These are phyloP conservation scores for Bombus waltoni DNA, from an alignment of 1,140 invertebrate genomes.

Conservation along the genomic window DNA sequence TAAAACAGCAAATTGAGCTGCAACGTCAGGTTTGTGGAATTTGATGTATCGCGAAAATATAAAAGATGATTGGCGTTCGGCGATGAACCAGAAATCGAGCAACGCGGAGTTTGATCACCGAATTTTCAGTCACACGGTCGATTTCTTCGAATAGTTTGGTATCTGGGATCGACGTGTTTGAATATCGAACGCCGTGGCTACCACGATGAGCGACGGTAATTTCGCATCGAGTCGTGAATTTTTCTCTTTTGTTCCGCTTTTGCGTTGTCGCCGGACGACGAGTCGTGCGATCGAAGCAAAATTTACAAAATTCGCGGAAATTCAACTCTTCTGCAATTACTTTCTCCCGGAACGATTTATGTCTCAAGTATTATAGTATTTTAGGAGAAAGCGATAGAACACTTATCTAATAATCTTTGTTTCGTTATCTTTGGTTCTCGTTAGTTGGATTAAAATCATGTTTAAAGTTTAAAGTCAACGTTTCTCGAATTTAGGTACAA, in stretches of 20 bases:
- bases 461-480: too few relatives aligned
- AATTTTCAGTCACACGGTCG: not conserved
- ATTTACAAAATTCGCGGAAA: not conserved
- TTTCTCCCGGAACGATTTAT: not conserved
- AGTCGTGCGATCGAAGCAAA: not conserved
- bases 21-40: not conserved
- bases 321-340: not conserved
- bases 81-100: slow-evolving; percentile 5
- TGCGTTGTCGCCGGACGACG: not conserved
- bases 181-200: not conserved
- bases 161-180: not conserved
- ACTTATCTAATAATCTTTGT: not conserved
- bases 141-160: slow-evolving; percentile 24
- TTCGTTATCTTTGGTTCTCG: not conserved
- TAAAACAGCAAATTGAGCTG: not conserved
- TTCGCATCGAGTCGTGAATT: slow-evolving; percentile 1
- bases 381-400: not conserved
- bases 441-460: too few relatives aligned
- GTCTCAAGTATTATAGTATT: not conserved
- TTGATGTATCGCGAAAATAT: not conserved
- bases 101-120: not conserved
- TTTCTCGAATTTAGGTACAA: too few relatives aligned
- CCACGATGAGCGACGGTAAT: slow-evolving; percentile 1
- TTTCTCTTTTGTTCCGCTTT: slow-evolving; percentile 3
- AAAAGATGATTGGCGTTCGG: not conserved